Evolutionary conservation across 2,888 invertebrate genomes (phyloP).

Genomic region (Eilema griseolum): DNA sequence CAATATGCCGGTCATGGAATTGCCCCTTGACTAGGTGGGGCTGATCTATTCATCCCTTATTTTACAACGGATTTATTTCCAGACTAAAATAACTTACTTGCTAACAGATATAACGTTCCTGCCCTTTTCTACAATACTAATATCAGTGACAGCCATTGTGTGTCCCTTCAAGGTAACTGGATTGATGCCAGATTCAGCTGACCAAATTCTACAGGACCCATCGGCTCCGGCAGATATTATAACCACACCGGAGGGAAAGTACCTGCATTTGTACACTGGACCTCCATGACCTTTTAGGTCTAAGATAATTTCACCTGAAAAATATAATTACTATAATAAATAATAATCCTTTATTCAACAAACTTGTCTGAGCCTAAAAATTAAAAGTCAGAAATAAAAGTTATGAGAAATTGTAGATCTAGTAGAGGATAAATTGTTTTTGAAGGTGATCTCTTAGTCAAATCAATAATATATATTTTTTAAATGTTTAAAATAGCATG

Average conservation of each 20-base stretch:
- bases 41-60: no score
- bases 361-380: background rate
- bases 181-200: conserved; percentile 89
- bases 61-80: background rate
- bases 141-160: conserved; percentile 88
- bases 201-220: conserved; percentile 90
- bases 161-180: conserved; percentile 90
- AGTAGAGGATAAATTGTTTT: no score
- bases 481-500: no score
- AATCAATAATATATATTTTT: no score
- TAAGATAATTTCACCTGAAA: conserved; percentile 75
- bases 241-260: conserved; percentile 91
- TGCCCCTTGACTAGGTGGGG: no score
- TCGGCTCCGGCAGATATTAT: conserved; percentile 90
- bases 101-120: conserved; percentile 90
- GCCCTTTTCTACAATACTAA: conserved; percentile 89
- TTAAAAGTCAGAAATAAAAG: background rate
- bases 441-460: no score
- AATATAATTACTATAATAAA: background rate
- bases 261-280: conserved; percentile 89
- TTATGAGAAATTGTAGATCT: background rate
- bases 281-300: conserved; percentile 89
- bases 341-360: background rate
- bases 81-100: conserved; percentile 77
- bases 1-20: no score